phyloP scores from a whole-genome alignment of 1,140 invertebrate species.

The Zelostemma sp. region DNA sequence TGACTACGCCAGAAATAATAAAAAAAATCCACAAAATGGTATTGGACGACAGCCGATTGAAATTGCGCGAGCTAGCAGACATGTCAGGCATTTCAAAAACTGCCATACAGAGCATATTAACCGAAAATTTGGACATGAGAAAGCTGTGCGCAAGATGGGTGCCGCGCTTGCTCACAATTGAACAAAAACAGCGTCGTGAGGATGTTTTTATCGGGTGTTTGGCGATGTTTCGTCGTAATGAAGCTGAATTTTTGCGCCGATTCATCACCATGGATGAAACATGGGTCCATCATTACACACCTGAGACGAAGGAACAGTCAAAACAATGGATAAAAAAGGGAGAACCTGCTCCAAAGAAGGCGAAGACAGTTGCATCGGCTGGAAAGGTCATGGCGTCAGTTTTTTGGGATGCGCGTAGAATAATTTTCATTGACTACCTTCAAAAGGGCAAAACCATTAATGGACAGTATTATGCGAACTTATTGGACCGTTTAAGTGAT shows the following conservation, averaged over 20 bases:
- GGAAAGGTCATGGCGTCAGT: conserved; percentile 56
- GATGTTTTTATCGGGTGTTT: too few relatives aligned
- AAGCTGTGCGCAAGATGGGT: conserved; percentile 35
- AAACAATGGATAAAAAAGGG: conserved; percentile 26
- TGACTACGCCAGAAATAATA: too few relatives aligned
- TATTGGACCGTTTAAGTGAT: conserved; percentile 6
- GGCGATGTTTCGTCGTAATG: too few relatives aligned
- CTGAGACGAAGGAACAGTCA: conserved; percentile 25
- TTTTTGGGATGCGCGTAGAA: conserved; percentile 58
- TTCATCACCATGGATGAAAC: too few relatives aligned
- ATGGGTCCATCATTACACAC: conserved; percentile 23
- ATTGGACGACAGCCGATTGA: too few relatives aligned
- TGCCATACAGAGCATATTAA: conserved; percentile 13
- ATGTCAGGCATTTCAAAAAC: not conserved
- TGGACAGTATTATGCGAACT: conserved; percentile 42
- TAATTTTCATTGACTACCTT: too few relatives aligned
- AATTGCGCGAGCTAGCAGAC: not conserved
- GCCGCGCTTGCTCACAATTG: too few relatives aligned
- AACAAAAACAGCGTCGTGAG: too few relatives aligned
- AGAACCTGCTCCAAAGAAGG: conserved; percentile 36
- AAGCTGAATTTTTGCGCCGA: too few relatives aligned
- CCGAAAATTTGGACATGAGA: conserved; percentile 18
- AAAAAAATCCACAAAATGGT: too few relatives aligned
- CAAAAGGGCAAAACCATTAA: conserved; percentile 65
- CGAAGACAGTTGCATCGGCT: conserved; percentile 44